Evolutionary conservation across 2,113 vertebrate species (phyloP).

Genomic region (Agapornis roseicollis): DNA sequence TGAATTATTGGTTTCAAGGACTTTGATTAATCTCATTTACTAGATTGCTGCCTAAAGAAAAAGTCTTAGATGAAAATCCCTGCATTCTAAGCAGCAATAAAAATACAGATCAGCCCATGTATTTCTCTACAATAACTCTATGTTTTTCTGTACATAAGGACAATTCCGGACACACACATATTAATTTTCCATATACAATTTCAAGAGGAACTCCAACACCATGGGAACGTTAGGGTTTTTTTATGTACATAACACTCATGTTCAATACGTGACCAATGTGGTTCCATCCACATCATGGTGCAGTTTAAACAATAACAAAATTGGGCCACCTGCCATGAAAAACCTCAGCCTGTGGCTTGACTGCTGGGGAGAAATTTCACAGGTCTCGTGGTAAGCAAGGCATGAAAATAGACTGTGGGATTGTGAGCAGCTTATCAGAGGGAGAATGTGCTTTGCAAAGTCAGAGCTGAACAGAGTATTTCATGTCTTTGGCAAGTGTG

Average conservation of each 20-base stretch:
- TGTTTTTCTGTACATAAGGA: background rate
- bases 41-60: background rate
- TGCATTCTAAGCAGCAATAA: background rate
- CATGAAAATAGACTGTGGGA: conserved; percentile 16
- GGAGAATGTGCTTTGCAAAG: conserved; percentile 19
- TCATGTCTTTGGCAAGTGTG: conserved; percentile 47
- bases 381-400: background rate
- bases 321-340: conserved; percentile 42
- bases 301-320: conserved; percentile 4
- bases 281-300: background rate
- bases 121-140: background rate
- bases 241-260: background rate
- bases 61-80: background rate
- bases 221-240: background rate
- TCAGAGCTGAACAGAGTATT: conserved; percentile 6
- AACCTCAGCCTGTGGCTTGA: background rate
- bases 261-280: conserved; percentile 10
- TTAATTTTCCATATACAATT: background rate
- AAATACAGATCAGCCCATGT: background rate
- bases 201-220: background rate
- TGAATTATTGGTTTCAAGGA: background rate
- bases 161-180: background rate
- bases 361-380: conserved; percentile 45
- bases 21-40: background rate
- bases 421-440: background rate